These are phyloP conservation scores for Elymnias hypermnestra DNA, from an alignment of 1,140 invertebrate genomes.

Conservation along the genomic window DNA sequence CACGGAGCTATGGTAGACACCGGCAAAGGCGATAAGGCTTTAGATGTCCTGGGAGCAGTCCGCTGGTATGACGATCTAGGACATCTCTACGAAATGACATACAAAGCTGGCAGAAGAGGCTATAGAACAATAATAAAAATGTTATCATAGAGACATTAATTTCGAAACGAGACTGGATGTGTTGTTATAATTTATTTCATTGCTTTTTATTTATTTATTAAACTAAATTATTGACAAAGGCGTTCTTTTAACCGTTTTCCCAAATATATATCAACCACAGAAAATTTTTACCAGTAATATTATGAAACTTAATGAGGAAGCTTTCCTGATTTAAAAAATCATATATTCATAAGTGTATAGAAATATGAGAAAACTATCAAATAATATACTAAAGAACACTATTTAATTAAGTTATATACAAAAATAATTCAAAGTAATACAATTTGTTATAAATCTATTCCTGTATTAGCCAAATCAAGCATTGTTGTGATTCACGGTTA, in stretches of 20 bases:
- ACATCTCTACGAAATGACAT: slow-evolving; percentile 82
- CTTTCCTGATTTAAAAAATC: no score
- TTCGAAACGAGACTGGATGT: slow-evolving; percentile 27
- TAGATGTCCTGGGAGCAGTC: slow-evolving; percentile 79
- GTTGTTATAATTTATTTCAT: slow-evolving; percentile 31
- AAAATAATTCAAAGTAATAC: no score
- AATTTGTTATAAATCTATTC: no score
- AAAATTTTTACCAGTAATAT: no score
- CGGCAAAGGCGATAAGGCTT: slow-evolving; percentile 77
- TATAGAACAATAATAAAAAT: slow-evolving; percentile 68
- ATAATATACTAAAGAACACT: no score
- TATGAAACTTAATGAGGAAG: no score
- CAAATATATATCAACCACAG: no score
- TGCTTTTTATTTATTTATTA: slow-evolving; percentile 37
- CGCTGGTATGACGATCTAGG: slow-evolving; percentile 80
- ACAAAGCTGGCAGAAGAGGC: slow-evolving; percentile 77
- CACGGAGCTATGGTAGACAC: slow-evolving; percentile 51
- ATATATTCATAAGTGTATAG: no score
- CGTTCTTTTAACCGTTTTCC: neutral
- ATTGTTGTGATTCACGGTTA: no score
- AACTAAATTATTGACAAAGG: slow-evolving; percentile 32
- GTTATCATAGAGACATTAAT: slow-evolving; percentile 30
- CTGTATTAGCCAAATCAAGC: no score
- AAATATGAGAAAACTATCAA: no score
- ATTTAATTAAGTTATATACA: no score